Percentiles rank a stretch among this genome's conserved stretches.
Evolutionary conservation across 2,888 invertebrate genomes (phyloP).

Genomic region (Aricia artaxerxes): DNA sequence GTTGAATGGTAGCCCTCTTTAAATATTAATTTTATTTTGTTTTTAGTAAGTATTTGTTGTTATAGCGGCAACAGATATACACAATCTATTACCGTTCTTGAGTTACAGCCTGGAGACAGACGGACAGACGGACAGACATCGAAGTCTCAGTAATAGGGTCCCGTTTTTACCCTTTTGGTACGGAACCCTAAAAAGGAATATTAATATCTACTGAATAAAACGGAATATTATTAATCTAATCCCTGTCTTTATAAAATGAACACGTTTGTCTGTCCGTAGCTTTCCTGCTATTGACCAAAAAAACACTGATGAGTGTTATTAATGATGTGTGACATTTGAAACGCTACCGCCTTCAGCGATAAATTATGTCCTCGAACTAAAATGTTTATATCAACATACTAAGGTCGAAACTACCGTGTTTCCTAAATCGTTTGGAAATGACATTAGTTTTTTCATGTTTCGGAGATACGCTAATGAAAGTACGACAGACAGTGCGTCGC

Average conservation of each 20-base stretch:
- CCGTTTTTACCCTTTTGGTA: too few species aligned
- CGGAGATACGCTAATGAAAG: conserved; percentile 38
- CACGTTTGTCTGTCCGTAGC: background rate
- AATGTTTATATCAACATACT: conserved; percentile 30
- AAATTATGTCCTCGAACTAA: conserved; percentile 49
- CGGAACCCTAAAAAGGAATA: too few species aligned
- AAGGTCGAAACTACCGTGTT: conserved; percentile 36
- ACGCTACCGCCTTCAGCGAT: conserved; percentile 60
- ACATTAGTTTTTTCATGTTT: conserved; percentile 46
- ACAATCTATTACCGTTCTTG: too few species aligned
- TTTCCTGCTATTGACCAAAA: conserved; percentile 34
- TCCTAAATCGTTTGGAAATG: conserved; percentile 41
- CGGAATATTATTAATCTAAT: background rate
- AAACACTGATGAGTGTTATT: conserved; percentile 50
- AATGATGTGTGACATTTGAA: conserved; percentile 65
- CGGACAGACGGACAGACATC: too few species aligned
- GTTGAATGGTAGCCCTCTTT: too few species aligned
- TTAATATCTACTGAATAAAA: too few species aligned
- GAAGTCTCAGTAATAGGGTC: too few species aligned
- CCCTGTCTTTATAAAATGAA: background rate
- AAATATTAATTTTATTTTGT: too few species aligned
- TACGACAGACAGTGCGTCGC: conserved; percentile 64
- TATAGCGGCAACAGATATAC: too few species aligned
- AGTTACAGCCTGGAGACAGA: too few species aligned
- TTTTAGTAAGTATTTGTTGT: too few species aligned